Base-by-base conservation (phyloP, 2,797 vertebrate species). In the Ctenochaetus hawaiiensis region DNA sequence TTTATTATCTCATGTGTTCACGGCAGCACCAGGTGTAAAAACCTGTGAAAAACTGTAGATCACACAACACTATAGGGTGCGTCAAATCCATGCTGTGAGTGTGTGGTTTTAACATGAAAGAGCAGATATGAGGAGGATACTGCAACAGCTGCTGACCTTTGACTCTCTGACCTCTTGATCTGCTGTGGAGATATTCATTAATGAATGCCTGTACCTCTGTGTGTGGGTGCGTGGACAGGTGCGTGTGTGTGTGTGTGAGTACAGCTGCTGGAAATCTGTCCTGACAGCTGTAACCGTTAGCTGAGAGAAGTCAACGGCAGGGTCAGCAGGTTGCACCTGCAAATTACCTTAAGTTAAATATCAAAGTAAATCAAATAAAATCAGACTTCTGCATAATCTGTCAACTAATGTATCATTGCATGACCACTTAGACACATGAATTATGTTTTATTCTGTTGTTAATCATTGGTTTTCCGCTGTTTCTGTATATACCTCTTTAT, bases 121-220 rank as follows among this genome's bases (percentile, higher is more conserved):
- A 51, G 20, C 47, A 54, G 6, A 54, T 34, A 51, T 34, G 41
- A 43, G 34, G 12, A 51, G 61, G 48, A 60, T 73, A 49, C 34
- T 22, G 30, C 48, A 56, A 37, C 82, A 78, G 77, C 79, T 86
- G 66, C 52, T 65, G 77, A 59, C 72, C 58, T 82, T 69, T 84
- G 78, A 82, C 71, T 54, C 59, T 62, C 34, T 59, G 65, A 65
- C 72, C 63, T 64, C 53, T 52, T 65, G 52, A 30, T 67, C n/a
- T 45, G 39, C 39, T 41, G 23, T 13, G 22, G 49, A 70, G 56
- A 78, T 20, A 12, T 69, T 79, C 56, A 48, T 82, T 58, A 69
- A 67, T 62, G 51, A 79, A 41, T 54, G 45, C 13, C 37, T 44
- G 20, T 63, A 68, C 12, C 43, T 78, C 12, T 65, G 57, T 51